A percentile compares a stretch with the other conserved stretches of the same genome.
Evolutionary conservation across 1,140 invertebrate species (phyloP).

Genomic region (Dendrolimus kikuchii): DNA sequence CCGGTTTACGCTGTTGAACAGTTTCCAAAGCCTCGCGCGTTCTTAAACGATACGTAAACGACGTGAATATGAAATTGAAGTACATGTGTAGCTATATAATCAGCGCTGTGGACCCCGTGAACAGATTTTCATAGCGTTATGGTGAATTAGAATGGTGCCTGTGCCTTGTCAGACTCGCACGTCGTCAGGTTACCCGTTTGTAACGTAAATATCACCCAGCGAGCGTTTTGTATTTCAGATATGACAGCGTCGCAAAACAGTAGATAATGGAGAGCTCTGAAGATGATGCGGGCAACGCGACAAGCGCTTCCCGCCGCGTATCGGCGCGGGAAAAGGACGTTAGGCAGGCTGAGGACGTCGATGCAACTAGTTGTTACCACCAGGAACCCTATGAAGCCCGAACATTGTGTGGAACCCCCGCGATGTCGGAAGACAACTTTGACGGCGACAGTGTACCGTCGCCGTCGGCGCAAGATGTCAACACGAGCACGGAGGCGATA

Average conservation of each 20-base stretch:
- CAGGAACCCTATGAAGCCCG: constrained; percentile 45
- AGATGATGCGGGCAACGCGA: constrained; percentile 70
- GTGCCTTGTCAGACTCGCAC: constrained; percentile 69
- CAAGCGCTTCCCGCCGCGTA: constrained; percentile 66
- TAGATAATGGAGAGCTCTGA: constrained; percentile 73
- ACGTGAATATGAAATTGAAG: constrained; percentile 71
- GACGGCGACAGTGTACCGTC: constrained; percentile 62
- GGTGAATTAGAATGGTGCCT: constrained; percentile 72
- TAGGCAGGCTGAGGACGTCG: constrained; percentile 54
- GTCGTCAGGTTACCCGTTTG: constrained; percentile 68
- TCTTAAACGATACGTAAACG: constrained; percentile 53
- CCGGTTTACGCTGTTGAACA: constrained; percentile 70
- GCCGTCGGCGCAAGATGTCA: constrained; percentile 57
- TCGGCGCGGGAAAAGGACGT: constrained; percentile 70
- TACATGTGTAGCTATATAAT: constrained; percentile 71
- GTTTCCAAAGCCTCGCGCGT: constrained; percentile 57
- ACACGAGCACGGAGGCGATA: constrained; percentile 68
- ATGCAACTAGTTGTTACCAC: constrained; percentile 54
- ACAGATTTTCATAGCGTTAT: constrained; percentile 67
- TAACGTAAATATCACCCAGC: constrained; percentile 69
- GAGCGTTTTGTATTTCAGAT: constrained; percentile 69
- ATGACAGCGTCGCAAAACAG: constrained; percentile 67
- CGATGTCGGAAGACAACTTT: constrained; percentile 62
- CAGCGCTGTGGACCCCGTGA: constrained; percentile 60
- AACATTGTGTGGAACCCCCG: constrained; percentile 45